These are phyloP conservation scores for Drosophila mercatorum DNA, from an alignment of 2,888 invertebrate species.

Conservation along the genomic window DNA sequence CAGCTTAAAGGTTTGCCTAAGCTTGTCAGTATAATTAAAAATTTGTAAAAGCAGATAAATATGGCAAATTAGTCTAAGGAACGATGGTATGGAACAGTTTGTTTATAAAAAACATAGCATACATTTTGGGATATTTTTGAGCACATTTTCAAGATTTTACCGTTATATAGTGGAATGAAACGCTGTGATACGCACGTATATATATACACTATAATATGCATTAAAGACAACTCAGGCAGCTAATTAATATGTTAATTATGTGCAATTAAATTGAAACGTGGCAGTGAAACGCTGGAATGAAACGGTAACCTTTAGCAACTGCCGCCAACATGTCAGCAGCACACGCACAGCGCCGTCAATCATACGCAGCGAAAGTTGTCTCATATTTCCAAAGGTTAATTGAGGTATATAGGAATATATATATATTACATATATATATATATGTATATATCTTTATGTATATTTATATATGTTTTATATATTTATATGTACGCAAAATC, in stretches of 20 bases:
- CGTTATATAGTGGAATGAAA: too few relatives aligned
- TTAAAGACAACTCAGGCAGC: neutral
- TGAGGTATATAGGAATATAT: neutral
- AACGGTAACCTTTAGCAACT: neutral
- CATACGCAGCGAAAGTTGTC: slow-evolving; percentile 1
- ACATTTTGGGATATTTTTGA: neutral
- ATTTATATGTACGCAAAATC: neutral
- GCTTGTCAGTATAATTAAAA: neutral
- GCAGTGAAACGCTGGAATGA: neutral
- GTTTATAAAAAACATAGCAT: neutral
- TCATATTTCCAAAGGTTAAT: slow-evolving; percentile 7
- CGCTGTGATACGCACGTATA: too few relatives aligned
- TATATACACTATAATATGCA: too few relatives aligned
- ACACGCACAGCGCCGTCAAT: slow-evolving; percentile 12
- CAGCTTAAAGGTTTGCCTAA: neutral
- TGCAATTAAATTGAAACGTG: neutral
- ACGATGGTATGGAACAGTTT: neutral
- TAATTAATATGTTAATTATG: neutral
- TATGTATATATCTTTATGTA: neutral
- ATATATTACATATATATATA: neutral
- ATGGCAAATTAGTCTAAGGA: neutral
- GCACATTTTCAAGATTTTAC: too few relatives aligned
- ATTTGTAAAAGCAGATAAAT: neutral
- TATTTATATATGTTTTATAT: neutral
- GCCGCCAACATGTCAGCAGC: slow-evolving; percentile 15